These are phyloP conservation scores for Phrynosoma platyrhinos DNA, from an alignment of 2,113 vertebrate species.

Conservation along the genomic window DNA sequence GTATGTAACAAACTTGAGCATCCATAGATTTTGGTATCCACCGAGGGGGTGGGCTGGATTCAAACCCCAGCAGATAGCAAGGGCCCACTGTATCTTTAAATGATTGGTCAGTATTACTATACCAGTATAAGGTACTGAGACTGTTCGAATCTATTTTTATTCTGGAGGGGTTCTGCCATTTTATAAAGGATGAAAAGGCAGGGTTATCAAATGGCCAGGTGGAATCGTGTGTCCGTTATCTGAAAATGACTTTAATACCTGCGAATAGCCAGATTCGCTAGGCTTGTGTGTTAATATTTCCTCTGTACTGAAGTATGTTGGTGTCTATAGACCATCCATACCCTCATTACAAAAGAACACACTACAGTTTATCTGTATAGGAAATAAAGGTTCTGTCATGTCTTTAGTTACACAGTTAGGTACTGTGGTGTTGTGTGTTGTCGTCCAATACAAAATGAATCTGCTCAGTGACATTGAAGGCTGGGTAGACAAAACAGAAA, in stretches of 20 bases:
- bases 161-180: not conserved
- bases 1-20: no score
- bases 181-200: not conserved
- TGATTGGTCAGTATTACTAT: not conserved
- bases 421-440: not conserved
- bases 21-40: no score
- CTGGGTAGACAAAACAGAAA: not conserved
- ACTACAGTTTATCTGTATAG: not conserved
- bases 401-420: not conserved
- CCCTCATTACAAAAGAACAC: not conserved
- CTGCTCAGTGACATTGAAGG: not conserved
- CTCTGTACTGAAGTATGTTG: not conserved
- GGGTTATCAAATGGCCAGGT: not conserved
- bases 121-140: not conserved
- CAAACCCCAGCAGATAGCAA: no score
- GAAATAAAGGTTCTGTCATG: constrained; percentile 1
- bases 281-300: not conserved
- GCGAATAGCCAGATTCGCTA: not conserved
- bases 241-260: not conserved
- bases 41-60: no score
- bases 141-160: not conserved
- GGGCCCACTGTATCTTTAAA: not conserved
- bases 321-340: not conserved
- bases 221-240: not conserved
- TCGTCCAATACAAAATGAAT: no score